A percentile compares a stretch with the other conserved stretches of the same genome.
Evolutionary conservation across 2,797 vertebrate species (phyloP).

Genomic region (Morelia viridis): DNA sequence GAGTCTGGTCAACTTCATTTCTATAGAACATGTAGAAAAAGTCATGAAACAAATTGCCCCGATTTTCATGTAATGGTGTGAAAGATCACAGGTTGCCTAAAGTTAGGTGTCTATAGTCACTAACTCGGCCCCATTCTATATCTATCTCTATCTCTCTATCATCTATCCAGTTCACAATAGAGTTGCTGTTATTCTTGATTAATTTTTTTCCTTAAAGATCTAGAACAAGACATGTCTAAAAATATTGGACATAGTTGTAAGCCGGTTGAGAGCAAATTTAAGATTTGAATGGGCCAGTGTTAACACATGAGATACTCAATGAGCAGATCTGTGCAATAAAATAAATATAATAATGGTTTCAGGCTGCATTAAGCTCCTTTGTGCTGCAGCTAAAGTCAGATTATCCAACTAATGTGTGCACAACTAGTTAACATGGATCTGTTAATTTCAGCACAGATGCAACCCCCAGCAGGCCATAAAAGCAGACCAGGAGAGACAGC

Average conservation of each 20-base stretch:
- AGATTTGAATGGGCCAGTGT: background rate
- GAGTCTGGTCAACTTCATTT: background rate
- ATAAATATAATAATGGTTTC: conserved; percentile 45
- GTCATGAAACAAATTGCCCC: background rate
- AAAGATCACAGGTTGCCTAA: background rate
- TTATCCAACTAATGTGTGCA: conserved; percentile 56
- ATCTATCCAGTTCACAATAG: background rate
- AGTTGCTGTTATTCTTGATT: background rate
- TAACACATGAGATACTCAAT: conserved; percentile 13
- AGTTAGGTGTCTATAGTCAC: background rate
- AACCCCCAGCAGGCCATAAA: conserved; percentile 77
- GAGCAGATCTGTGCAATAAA: conserved; percentile 47
- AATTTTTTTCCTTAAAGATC: background rate
- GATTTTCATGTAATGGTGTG: background rate
- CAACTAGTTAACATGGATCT: conserved; percentile 72
- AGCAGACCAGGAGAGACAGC: conserved; percentile 72
- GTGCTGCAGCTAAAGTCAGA: conserved; percentile 48
- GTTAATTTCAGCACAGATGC: conserved; percentile 80
- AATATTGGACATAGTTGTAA: background rate
- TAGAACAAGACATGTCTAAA: background rate
- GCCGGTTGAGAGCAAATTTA: background rate
- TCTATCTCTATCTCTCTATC: too few species aligned
- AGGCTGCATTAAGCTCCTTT: conserved; percentile 57
- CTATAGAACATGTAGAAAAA: background rate
- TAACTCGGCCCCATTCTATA: background rate